phyloP scores from a whole-genome alignment of 2,888 invertebrate species.

The Tenthredo mesomela region DNA sequence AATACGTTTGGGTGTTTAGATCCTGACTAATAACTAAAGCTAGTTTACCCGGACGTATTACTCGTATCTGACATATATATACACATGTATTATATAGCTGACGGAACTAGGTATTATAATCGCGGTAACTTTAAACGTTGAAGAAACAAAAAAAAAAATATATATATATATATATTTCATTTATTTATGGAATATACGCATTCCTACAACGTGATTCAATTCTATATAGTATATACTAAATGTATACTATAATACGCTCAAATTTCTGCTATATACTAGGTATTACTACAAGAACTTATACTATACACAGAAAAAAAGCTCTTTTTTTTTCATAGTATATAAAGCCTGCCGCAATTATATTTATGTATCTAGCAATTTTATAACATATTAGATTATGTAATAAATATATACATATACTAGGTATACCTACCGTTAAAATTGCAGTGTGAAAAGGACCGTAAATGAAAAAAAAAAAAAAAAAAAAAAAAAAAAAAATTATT shows the following conservation, averaged over 20 bases:
- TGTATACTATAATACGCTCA: not conserved
- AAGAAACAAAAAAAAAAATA: not conserved
- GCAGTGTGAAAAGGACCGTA: not conserved
- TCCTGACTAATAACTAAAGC: too few relatives aligned
- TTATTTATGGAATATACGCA: not conserved
- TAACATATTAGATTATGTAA: conserved; percentile 22
- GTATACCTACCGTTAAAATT: not conserved
- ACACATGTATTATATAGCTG: too few relatives aligned
- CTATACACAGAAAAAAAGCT: too few relatives aligned
- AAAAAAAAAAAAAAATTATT: too few relatives aligned
- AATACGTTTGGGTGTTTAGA: too few relatives aligned
- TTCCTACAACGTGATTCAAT: not conserved
- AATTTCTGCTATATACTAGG: not conserved
- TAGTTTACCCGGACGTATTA: too few relatives aligned
- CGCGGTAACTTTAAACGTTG: not conserved
- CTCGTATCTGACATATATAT: too few relatives aligned
- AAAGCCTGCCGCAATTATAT: not conserved
- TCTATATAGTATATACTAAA: not conserved
- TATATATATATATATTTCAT: too few relatives aligned
- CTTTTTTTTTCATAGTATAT: too few relatives aligned
- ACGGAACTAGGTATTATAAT: not conserved
- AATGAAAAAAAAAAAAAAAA: too few relatives aligned
- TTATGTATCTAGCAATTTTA: not conserved
- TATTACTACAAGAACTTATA: not conserved
- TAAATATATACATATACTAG: not conserved